Evolutionary conservation across 2,888 invertebrate genomes (phyloP), one percentile per base, ranked within the genome.

Genomic region (Carpatolechia fugitivella): DNA sequence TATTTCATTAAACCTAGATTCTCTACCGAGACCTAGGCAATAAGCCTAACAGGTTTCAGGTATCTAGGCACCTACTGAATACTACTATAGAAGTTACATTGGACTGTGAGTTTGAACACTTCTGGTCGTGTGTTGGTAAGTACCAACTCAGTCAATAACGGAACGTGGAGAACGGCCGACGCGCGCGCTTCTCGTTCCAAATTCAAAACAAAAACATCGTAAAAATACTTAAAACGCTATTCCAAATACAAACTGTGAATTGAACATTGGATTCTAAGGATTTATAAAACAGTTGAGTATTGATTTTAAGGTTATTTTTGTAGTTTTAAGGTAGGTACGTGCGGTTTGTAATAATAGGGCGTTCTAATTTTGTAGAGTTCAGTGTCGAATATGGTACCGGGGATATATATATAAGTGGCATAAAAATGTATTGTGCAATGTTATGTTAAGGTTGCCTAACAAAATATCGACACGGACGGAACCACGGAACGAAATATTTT

Each of bases 1-100:
- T 6, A 24, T 24, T 24, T n/a, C n/a, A 24, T 4, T 11, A n/a
- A n/a, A 35, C 38, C 13, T 38, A 38, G 6, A 38, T 18, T 38
- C 13, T 10, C 5, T 14, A 38, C 38, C 16, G 13, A 4, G 44
- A 44, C 44, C 44, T 44, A 44, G 29, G 44, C 29, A 33, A 10
- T 47, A 36, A 53, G 56, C 55, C 44, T 58, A 48, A 44, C 29
- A 44, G 24, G 44, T 44, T 44, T 44, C 29, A 8, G 8, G 6
- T 29, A 29, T 13, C 29, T 44, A 44, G 24, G n/a, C 29, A 44
- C 20, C 24, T n/a, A 6, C 24, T 20, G 24, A 44, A 44, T 20
- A 44, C 24, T 24, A 24, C n/a, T 29, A 3, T 29, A 44, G 29
- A n/a, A 29, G n/a, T 29, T 41, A n/a, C 24, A 44, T 18, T 3